Evolutionary conservation across 2,113 vertebrate genomes (phyloP).

Genomic region (Carollia perspicillata): DNA sequence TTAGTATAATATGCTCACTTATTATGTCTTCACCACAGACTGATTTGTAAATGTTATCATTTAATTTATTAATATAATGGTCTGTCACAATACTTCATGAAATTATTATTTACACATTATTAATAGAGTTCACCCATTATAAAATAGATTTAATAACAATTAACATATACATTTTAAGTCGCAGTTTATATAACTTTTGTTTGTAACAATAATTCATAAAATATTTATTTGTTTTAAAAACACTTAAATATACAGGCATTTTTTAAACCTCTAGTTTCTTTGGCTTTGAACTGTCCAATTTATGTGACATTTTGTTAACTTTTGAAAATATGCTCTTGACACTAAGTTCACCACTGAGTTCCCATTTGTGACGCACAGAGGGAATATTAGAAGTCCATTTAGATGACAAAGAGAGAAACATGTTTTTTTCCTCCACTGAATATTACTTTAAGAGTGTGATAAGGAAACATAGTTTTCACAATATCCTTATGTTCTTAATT

Average conservation of each 20-base stretch:
- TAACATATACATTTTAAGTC: neutral
- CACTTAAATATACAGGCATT: neutral
- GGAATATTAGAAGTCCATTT: neutral
- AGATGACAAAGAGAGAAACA: slow-evolving; percentile 11
- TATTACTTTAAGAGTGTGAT: neutral
- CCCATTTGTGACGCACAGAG: neutral
- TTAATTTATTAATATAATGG: neutral
- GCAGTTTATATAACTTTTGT: neutral
- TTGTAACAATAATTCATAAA: neutral
- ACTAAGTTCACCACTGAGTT: slow-evolving; percentile 3
- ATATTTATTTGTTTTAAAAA: neutral
- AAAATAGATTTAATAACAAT: neutral
- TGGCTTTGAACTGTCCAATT: slow-evolving; percentile 11
- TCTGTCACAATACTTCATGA: neutral
- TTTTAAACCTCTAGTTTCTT: neutral
- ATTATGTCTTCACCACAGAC: neutral
- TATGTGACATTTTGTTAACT: slow-evolving; percentile 15
- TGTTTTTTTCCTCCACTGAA: neutral
- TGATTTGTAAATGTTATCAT: neutral
- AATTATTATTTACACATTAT: neutral
- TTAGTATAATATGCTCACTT: neutral
- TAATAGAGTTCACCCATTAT: neutral
- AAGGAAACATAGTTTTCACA: neutral
- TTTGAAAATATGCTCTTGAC: neutral
- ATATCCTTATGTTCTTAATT: neutral